A percentile compares a stretch with the other conserved stretches of the same genome.
Conservation (phyloP, 2,797 vertebrate genomes). For the Sebastes trivittatus region DNA sequence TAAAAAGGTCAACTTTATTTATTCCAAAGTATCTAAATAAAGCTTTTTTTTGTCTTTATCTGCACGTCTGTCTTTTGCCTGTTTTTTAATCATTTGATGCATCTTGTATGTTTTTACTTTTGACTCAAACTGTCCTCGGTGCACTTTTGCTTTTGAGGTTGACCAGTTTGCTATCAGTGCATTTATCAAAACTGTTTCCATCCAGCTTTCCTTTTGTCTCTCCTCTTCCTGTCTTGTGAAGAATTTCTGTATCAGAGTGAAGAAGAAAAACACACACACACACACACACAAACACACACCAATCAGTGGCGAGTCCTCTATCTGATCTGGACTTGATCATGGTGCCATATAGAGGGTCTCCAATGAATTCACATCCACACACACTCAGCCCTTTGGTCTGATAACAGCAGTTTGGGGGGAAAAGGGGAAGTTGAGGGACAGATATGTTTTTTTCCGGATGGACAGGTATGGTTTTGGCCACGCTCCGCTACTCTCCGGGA, state of each 20-base stretch:
- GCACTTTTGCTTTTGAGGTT: not conserved
- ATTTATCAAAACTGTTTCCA: slow-evolving; percentile 59
- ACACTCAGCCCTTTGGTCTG: slow-evolving; percentile 54
- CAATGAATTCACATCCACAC: slow-evolving; percentile 16
- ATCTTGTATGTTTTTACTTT: not conserved
- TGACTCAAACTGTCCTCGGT: not conserved
- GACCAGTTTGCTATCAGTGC: slow-evolving; percentile 33
- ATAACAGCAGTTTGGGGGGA: slow-evolving; percentile 52
- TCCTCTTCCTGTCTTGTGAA: slow-evolving; percentile 8
- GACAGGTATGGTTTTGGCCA: slow-evolving; percentile 69
- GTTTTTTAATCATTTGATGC: not conserved
- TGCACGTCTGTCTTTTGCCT: not conserved
- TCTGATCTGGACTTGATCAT: slow-evolving; percentile 63
- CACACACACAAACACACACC: slow-evolving; percentile 30
- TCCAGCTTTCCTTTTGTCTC: not conserved
- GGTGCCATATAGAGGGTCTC: slow-evolving; percentile 51
- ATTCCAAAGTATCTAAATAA: not conserved
- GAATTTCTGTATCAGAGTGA: slow-evolving; percentile 17
- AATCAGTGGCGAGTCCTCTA: slow-evolving; percentile 46
- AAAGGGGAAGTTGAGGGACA: slow-evolving; percentile 62
- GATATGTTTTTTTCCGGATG: slow-evolving; percentile 73
- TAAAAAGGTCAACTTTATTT: not conserved
- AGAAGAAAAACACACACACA: slow-evolving; percentile 1
- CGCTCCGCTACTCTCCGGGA: slow-evolving; percentile 65
- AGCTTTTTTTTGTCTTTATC: not conserved